Percentiles rank a stretch among this genome's conserved stretches.
These are phyloP conservation scores for Sphaeramia orbicularis DNA, from an alignment of 2,797 vertebrate genomes.

Conservation along the genomic window DNA sequence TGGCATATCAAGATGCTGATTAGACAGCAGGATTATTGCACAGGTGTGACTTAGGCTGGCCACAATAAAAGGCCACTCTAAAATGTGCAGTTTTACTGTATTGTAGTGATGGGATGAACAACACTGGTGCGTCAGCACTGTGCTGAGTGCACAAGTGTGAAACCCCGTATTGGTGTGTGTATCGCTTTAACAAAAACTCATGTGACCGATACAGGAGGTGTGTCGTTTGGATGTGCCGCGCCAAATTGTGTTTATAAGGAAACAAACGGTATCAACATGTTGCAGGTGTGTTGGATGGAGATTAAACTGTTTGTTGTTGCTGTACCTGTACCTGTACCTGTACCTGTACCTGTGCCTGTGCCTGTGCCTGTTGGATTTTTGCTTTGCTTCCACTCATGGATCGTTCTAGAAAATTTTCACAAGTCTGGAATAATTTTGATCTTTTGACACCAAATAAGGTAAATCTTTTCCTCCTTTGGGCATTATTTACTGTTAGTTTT, in stretches of 20 bases:
- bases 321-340: not conserved
- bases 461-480: constrained; percentile 10
- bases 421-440: constrained; percentile 23
- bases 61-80: too few relatives aligned
- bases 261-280: too few relatives aligned
- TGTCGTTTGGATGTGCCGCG: too few relatives aligned
- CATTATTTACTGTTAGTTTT: constrained; percentile 1
- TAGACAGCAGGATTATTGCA: too few relatives aligned
- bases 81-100: too few relatives aligned
- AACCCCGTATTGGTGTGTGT: not conserved
- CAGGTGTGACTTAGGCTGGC: too few relatives aligned
- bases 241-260: too few relatives aligned
- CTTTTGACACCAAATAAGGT: constrained; percentile 10
- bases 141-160: not conserved
- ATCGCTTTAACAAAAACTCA: not conserved
- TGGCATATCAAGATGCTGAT: too few relatives aligned
- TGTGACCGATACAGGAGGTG: too few relatives aligned
- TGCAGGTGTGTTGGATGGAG: constrained; percentile 11
- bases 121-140: constrained; percentile 1
- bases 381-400: constrained; percentile 7
- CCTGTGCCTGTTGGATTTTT: not conserved
- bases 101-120: constrained; percentile 2
- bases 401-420: constrained; percentile 15
- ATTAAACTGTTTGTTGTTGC: not conserved
- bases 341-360: not conserved